Base-by-base conservation (phyloP, 2,113 vertebrate species). In the Gobio gobio region DNA sequence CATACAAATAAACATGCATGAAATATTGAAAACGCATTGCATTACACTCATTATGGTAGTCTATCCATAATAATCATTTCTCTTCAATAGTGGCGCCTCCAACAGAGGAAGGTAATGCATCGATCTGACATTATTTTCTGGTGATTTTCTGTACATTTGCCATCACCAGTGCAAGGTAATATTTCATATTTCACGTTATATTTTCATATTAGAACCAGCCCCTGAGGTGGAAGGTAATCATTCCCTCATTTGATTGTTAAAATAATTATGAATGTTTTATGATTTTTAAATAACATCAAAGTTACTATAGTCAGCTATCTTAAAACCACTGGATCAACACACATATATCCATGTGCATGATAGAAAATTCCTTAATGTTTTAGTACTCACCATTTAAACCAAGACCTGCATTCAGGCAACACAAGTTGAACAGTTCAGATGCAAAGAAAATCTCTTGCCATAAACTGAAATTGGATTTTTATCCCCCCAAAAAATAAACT, bases 151-250 rank as follows among this genome's bases (percentile, higher is more conserved):
- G 64, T 36, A 40, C 33, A 40, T 70, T 22, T 12, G 5, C 20
- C 9, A 72, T 43, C 36, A 43, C 36, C 36, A 72, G 0, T 72
- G 10, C 36, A 12, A 72, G 68, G 36, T 72, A 51, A 51, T 16
- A 33, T 47, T 70, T 24, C 20, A 22, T 56, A 68, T 22, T 29
- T 70, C 10, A 43, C 63, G 3, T 76, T 16, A 78, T 75, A 64
- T 89, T 85, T 86, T 56, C 4, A 77, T 49, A 59, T 81, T 66
- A 89, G 88, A 86, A 63, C 79, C 84, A 26, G 83, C 64, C 33
- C 75, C 45, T 54, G 88, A 83, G 20, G 83, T 83, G 63, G 86
- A 89, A 89, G 88, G 86, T 89, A 89, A 87, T 22, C 8, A 47
- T 66, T 84, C 36, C 20, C 61, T 73, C 20, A 13, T 49, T 75